Percentiles rank a stretch among this genome's conserved stretches.
These are phyloP conservation scores for Meliscaeva auricollis DNA, from an alignment of 2,888 invertebrate genomes.

Conservation along the genomic window DNA sequence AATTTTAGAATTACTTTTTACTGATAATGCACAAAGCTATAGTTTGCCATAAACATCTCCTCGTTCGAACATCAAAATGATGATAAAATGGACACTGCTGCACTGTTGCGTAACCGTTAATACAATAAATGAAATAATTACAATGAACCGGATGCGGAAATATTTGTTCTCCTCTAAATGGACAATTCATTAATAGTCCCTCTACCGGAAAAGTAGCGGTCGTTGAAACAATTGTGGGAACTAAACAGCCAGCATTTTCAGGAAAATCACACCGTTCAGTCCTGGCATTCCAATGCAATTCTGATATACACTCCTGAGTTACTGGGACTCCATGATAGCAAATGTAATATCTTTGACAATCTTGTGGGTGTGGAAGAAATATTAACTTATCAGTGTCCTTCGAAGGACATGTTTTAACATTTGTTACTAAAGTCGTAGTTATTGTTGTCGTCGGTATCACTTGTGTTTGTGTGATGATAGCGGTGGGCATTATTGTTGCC, in stretches of 20 bases:
- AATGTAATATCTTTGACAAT: slow-evolving; percentile 81
- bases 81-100: slow-evolving; percentile 83
- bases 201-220: slow-evolving; percentile 11
- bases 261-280: slow-evolving; percentile 80
- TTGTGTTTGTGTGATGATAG: neutral
- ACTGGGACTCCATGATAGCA: slow-evolving; percentile 83
- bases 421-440: neutral
- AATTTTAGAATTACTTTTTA: neutral
- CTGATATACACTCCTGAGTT: slow-evolving; percentile 80
- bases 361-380: slow-evolving; percentile 80
- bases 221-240: slow-evolving; percentile 36
- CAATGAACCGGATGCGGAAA: slow-evolving; percentile 82
- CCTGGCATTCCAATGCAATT: slow-evolving; percentile 82
- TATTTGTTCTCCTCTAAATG: slow-evolving; percentile 80
- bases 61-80: slow-evolving; percentile 80
- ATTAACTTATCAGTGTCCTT: slow-evolving; percentile 73
- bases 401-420: slow-evolving; percentile 2
- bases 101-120: slow-evolving; percentile 81
- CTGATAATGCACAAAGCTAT: slow-evolving; percentile 78
- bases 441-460: neutral
- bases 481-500: neutral
- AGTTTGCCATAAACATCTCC: slow-evolving; percentile 81
- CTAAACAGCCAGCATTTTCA: slow-evolving; percentile 79
- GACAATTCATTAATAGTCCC: slow-evolving; percentile 79
- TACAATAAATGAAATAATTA: slow-evolving; percentile 82